Percentiles rank a stretch among this genome's conserved stretches.
These are phyloP conservation scores for Leptopilina drosophilae DNA, from an alignment of 2,888 invertebrate genomes.

Conservation along the genomic window DNA sequence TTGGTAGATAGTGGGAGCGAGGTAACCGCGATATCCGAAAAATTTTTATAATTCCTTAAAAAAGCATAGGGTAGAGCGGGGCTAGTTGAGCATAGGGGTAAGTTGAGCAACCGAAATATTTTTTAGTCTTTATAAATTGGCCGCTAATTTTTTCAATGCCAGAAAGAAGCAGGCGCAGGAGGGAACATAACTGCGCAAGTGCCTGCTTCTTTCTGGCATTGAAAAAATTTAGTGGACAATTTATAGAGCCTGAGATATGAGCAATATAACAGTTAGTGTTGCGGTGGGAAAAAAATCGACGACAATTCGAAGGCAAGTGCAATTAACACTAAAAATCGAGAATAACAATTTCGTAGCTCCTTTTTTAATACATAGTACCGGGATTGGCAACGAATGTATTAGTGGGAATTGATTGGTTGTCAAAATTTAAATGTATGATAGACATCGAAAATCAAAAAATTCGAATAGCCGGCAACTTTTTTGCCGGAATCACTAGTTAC, in stretches of 20 bases:
- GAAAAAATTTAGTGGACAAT: too few species aligned
- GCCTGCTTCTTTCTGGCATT: too few species aligned
- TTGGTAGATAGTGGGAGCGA: conserved; percentile 36
- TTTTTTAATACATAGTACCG: conserved; percentile 31
- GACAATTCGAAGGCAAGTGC: not conserved
- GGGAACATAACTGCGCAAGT: too few species aligned
- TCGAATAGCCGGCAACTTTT: not conserved
- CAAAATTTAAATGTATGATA: not conserved
- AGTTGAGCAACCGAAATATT: too few species aligned
- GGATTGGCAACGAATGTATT: conserved; percentile 25
- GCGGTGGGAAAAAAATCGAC: conserved; percentile 14
- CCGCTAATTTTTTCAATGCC: too few species aligned
- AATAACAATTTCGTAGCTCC: not conserved
- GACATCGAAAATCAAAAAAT: not conserved
- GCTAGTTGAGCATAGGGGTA: too few species aligned
- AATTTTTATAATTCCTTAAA: conserved; percentile 21
- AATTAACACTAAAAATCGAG: not conserved
- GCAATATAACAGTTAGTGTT: conserved; percentile 14
- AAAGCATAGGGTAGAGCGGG: too few species aligned
- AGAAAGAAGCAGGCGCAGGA: too few species aligned
- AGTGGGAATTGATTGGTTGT: conserved; percentile 1
- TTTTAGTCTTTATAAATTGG: too few species aligned
- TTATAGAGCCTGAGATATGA: too few species aligned
- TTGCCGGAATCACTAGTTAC: not conserved
- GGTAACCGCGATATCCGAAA: not conserved